Evolutionary conservation across 2,113 vertebrate species (phyloP), one percentile per base, ranked within the genome.

Genomic region (Pyrgilauda ruficollis): DNA sequence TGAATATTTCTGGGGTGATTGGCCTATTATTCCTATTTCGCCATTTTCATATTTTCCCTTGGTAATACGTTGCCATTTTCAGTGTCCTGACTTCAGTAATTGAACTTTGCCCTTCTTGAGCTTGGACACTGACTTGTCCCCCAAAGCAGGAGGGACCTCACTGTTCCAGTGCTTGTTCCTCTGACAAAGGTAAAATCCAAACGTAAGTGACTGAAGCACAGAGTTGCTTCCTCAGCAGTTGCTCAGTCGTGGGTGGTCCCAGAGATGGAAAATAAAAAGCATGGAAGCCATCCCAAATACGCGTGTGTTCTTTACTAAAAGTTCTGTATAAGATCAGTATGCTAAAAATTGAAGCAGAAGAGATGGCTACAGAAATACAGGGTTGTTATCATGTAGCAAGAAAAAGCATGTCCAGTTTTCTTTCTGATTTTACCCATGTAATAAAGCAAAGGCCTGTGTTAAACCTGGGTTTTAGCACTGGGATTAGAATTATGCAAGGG

Each of bases 241-340:
- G 53, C 33, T 75, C 28, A 31, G 33, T 58, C 7, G 0, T 28
- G 35, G 3, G 7, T 63, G n/a, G 22, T 39, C 26, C 22, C 44
- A 53, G 49, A 68, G n/a, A 12, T 33, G 55, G 64, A 22, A 35
- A 27, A 33, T n/a, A 82, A 83, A 89, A 92, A 84, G n/a, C 80
- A 87, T 44, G 62, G 49, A 78, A 93, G 14, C 53, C 62, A 9
- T 18, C 26, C 13, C 4, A 12, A 74, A 49, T 74, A 33, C 0
- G 3, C 24, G 6, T 64, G 37, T 53, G 16, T 96, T 93, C 92
- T 96, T 97, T 97, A 96, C 73, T 96, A 84, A 95, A 94, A 94
- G 53, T 77, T 89, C 62, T 72, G n/a, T 81, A 50, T 77, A 79
- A 94, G 90, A 77, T 75, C 52, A 67, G n/a, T 72, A 16, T 94